These are phyloP conservation scores for Callorhinus ursinus DNA, from an alignment of 2,113 vertebrate species.

Conservation along the genomic window DNA sequence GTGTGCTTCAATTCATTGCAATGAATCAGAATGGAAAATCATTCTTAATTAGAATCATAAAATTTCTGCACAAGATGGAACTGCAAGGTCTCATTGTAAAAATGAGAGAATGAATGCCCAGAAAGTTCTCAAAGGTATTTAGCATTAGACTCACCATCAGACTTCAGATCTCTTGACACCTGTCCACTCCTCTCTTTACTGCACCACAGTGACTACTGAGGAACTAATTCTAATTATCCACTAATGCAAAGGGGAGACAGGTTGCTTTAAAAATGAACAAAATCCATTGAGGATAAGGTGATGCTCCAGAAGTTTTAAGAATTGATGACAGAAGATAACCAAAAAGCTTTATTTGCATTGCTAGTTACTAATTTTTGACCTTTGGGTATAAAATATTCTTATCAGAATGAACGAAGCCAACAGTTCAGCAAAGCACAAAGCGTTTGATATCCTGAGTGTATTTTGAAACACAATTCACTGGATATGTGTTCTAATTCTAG, in stretches of 20 bases:
- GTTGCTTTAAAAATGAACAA: slow-evolving; percentile 23
- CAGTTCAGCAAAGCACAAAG: not conserved
- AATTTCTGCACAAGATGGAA: slow-evolving; percentile 34
- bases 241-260: not conserved
- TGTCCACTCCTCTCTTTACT: not conserved
- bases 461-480: not conserved
- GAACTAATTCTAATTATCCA: slow-evolving; percentile 2
- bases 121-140: slow-evolving; percentile 1
- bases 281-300: not conserved
- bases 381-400: not conserved
- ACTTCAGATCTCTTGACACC: not conserved
- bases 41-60: slow-evolving; percentile 50
- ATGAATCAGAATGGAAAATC: slow-evolving; percentile 48
- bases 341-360: not conserved
- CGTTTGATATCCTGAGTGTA: not conserved
- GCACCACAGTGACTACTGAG: not conserved
- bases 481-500: not conserved
- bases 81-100: not conserved
- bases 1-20: slow-evolving; percentile 25
- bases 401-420: not conserved
- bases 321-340: not conserved
- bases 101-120: not conserved
- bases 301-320: slow-evolving; percentile 14
- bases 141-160: not conserved
- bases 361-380: slow-evolving; percentile 16